Evolutionary conservation across 2,113 vertebrate species (phyloP), one percentile per base, ranked within the genome.

Genomic region (Dicentrarchus labrax): DNA sequence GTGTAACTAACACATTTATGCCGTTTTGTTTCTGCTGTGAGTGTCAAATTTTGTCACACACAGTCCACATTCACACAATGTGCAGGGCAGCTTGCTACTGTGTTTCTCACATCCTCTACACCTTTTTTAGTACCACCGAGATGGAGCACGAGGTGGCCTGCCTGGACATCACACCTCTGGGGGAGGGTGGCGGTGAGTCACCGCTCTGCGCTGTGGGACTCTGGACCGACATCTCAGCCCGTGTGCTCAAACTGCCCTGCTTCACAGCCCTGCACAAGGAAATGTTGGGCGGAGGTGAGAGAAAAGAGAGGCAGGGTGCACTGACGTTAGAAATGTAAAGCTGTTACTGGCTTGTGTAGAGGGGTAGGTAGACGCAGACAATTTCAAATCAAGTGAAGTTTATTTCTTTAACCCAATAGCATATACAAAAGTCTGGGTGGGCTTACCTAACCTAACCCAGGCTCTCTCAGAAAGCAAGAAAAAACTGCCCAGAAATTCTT

Each of bases 81-180:
- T 45, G 16, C 4, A 17, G 7, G 21, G 11, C 38, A 73, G 39
- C 13, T 21, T 16, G 36, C 15, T 59, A 9, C 24, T 39, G 19
- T 66, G 39, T 76, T 74, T 80, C 68, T 76, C 66, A 71, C 17
- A 0, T 57, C 22, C 53, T 82, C 72, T 48, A 3, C 21, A 4
- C 57, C 36, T 17, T 78, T 71, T 13, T 51, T 60, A 99, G 98
- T 87, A 97, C 96, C 89, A 98, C 96, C 0, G 98, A 99, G 89
- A 99, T 99, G 98, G 98, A 99, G 87, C 98, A 99, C 0, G 98
- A 99, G 83, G 98, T 99, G 74, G 98, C 98, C 79, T 99, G 98
- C 90, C 91, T 99, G 93, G 98, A 99, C 93, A 99, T 99, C 95
- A 99, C 98, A 0, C 97, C 98, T 0, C 69, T 99, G 69, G 97